Evolutionary conservation across 2,888 invertebrate species (phyloP).

Genomic region (Operophtera brumata): DNA sequence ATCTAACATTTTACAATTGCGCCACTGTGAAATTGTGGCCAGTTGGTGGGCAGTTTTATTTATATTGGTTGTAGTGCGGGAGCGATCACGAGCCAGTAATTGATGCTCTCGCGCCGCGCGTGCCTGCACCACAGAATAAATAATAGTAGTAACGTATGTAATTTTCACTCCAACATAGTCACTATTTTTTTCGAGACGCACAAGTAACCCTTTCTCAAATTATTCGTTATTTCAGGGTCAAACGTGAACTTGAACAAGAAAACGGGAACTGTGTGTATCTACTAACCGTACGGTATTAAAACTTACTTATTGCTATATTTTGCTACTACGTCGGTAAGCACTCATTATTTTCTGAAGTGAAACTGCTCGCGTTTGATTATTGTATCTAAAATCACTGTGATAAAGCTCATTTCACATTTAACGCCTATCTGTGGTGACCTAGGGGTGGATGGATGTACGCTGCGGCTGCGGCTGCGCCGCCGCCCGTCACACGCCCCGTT

Average conservation of each 20-base stretch:
- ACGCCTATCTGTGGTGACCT: not conserved
- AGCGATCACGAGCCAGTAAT: conserved; percentile 78
- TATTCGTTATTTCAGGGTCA: not conserved
- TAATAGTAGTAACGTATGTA: not conserved
- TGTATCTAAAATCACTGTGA: not conserved
- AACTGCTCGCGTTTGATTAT: not conserved
- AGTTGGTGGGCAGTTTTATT: conserved; percentile 70
- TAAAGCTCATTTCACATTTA: conserved; percentile 1
- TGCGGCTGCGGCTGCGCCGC: conserved; percentile 35
- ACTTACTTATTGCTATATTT: no score
- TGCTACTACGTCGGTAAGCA: no score
- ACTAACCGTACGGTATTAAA: no score
- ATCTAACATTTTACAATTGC: conserved; percentile 75
- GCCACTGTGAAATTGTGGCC: conserved; percentile 68
- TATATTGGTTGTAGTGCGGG: conserved; percentile 75
- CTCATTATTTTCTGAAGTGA: no score
- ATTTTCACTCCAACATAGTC: conserved; percentile 4
- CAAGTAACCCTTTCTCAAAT: not conserved
- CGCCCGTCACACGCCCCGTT: conserved; percentile 45
- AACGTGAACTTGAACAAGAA: no score
- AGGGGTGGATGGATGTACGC: conserved; percentile 26
- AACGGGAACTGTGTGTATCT: no score
- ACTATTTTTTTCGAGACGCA: not conserved
- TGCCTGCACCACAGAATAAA: conserved; percentile 39
- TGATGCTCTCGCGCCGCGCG: conserved; percentile 71